phyloP scores from a whole-genome alignment of 2,888 invertebrate genomes.

The Smittia sp. region DNA sequence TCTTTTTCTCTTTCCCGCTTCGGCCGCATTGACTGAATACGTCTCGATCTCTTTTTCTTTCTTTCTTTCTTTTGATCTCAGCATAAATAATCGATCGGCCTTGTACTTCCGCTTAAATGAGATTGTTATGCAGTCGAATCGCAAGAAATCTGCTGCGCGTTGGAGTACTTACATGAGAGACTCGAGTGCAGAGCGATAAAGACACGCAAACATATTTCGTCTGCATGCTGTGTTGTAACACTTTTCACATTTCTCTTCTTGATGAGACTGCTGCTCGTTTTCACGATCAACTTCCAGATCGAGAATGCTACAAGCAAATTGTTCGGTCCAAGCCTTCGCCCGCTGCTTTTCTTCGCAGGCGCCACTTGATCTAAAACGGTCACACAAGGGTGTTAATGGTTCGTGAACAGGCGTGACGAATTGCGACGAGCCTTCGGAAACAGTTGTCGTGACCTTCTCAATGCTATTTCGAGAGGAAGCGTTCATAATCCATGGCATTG shows the following conservation, averaged over 20 bases:
- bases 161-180: not conserved
- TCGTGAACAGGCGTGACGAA: not conserved
- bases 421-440: not conserved
- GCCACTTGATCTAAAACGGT: not conserved
- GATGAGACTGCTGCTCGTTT: not conserved
- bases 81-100: constrained; percentile 28
- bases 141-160: not conserved
- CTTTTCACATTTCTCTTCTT: not conserved
- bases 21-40: not conserved
- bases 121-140: not conserved
- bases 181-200: not conserved
- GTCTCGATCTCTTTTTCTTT: constrained; percentile 13
- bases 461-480: not conserved
- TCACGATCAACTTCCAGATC: not conserved
- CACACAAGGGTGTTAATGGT: not conserved
- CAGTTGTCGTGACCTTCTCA: not conserved
- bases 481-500: not conserved
- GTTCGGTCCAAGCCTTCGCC: not conserved
- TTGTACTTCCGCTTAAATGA: constrained; percentile 25
- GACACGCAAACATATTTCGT: not conserved
- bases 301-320: not conserved
- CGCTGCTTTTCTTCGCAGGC: not conserved
- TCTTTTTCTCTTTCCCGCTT: constrained; percentile 8
- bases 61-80: not conserved
- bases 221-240: not conserved